Base-by-base conservation (phyloP, 2,888 invertebrate species). In the Sicus ferrugineus region DNA sequence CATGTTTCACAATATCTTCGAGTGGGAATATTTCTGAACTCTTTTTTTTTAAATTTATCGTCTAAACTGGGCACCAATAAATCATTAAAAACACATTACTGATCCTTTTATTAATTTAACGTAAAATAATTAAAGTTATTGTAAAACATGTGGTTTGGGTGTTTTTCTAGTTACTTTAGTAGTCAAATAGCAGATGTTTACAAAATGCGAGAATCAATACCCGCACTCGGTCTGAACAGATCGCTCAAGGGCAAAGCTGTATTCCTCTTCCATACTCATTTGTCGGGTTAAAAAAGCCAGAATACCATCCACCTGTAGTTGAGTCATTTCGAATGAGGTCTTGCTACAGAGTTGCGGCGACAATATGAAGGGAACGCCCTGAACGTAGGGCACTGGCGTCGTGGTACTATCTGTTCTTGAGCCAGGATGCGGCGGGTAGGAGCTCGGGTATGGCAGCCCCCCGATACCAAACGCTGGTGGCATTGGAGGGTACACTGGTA, bases 331-430 rank as follows among this genome's bases (percentile, higher is more conserved):
- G n/a, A 75, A 77, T 7, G 73, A 71, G 16, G 73, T 77, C 71
- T 82, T 83, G 21, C 71, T 73, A 23, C 76, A 70, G 42, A 83
- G 56, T 5, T 78, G 80, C 0, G 84, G 81, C 11, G 83, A 78
- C 28, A 83, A 68, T 58, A 79, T 77, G 58, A 83, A 83, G 4
- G 83, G 83, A 56, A 83, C 79, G 67, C 80, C 83, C 68, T 83
- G 78, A 38, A 83, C 73, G 70, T 83, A 83, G 31, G 79, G 77
- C 21, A 79, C 75, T 30, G 79, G 82, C 4, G 71, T 64, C 4
- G 16, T 50, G 14, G 30, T 63, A 56, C 64, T 14, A 9, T 23
- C 26, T 21, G 6, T 48, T 21, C 68, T 61, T 23, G 52, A 38
- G 14, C 67, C 52, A 19, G 74, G 70, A 68, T 67, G 73, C 68